These are phyloP conservation scores for Empidonax alnorum DNA, from an alignment of 2,113 vertebrate genomes.

Conservation along the genomic window DNA sequence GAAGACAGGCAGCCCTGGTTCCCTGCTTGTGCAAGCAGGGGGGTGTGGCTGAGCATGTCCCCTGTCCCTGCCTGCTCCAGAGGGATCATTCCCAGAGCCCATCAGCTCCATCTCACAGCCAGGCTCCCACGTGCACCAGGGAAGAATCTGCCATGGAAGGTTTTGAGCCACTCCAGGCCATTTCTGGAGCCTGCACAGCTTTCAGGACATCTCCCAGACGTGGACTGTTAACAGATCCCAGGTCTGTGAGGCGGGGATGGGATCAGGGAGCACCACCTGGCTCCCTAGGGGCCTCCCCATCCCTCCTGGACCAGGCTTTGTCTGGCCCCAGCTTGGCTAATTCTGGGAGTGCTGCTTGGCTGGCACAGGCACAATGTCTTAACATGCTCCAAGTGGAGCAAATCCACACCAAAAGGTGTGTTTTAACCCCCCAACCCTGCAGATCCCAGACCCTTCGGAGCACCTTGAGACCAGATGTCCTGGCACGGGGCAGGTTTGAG, in stretches of 20 bases:
- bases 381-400: neutral
- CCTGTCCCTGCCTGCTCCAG: neutral
- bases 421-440: neutral
- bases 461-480: neutral
- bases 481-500: neutral
- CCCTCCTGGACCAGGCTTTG: neutral
- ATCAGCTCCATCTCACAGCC: neutral
- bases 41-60: rapidly evolving
- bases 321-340: neutral
- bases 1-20: neutral
- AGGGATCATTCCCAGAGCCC: neutral
- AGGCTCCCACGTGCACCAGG: neutral
- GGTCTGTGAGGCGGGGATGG: neutral
- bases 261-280: neutral
- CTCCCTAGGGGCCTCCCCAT: neutral
- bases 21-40: rapidly evolving
- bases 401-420: neutral
- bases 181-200: neutral
- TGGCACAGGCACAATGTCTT: neutral
- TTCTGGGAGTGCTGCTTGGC: neutral
- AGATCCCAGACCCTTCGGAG: rapidly evolving
- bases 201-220: rapidly evolving
- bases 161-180: neutral
- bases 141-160: rapidly evolving
- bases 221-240: neutral